These are phyloP conservation scores for Mus musculus DNA, from an alignment of 2,113 vertebrate species.

Conservation along the genomic window GRCm39 chr14:74752001-74752500, in stretches of 20 bases:
- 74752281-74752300: background rate
- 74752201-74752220: background rate
- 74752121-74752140: background rate
- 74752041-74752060: background rate
- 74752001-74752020: background rate
- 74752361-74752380: background rate
- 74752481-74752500: background rate
- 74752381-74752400: background rate
- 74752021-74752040: background rate
- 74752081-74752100: background rate
- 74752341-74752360: background rate
- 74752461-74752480: background rate
- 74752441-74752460: background rate
- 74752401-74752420: background rate
- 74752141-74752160: background rate
- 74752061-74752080: background rate
- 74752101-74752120: background rate
- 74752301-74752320: background rate
- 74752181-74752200: background rate
- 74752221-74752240: background rate
- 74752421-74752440: background rate
- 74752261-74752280: background rate
- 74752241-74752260: background rate
- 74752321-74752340: background rate
- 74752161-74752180: background rate